A percentile compares a stretch with the other conserved stretches of the same genome.
These are phyloP conservation scores for Rhabdornis inornatus DNA, from an alignment of 2,113 vertebrate species.

Conservation along the genomic window DNA sequence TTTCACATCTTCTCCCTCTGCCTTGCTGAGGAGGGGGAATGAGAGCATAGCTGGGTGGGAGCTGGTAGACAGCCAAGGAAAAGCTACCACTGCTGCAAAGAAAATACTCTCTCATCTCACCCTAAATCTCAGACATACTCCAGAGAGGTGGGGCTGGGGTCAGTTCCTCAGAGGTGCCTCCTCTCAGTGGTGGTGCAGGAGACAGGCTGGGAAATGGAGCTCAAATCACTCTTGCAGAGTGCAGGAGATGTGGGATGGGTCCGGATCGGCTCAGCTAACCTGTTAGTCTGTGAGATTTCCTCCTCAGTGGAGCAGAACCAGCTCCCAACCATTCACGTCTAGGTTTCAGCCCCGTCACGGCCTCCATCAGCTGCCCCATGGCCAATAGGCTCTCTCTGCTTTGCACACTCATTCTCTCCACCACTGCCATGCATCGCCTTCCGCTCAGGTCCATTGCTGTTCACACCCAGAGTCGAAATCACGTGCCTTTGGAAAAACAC, in stretches of 20 bases:
- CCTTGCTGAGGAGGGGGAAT: background rate
- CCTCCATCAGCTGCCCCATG: background rate
- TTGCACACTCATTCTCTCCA: background rate
- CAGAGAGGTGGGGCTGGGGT: background rate
- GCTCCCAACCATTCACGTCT: background rate
- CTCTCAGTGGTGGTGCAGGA: background rate
- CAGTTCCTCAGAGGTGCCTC: background rate
- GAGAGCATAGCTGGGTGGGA: background rate
- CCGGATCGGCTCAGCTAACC: background rate
- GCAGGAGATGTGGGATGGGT: fast-evolving
- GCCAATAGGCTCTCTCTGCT: constrained; percentile 12
- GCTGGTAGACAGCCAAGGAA: background rate
- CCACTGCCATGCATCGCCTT: background rate
- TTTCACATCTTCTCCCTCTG: background rate
- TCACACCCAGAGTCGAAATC: background rate
- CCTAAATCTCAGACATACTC: background rate
- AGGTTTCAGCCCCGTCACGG: background rate
- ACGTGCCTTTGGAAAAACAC: background rate
- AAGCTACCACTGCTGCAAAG: background rate
- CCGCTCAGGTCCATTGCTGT: background rate
- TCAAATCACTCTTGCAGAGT: fast-evolving
- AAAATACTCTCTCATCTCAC: background rate
- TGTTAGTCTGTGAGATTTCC: background rate
- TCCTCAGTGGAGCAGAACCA: background rate
- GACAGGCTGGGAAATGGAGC: background rate